Evolutionary conservation across 2,113 vertebrate genomes (phyloP), one percentile per base, ranked within the genome.

Genomic region (Ploceus nigricollis): DNA sequence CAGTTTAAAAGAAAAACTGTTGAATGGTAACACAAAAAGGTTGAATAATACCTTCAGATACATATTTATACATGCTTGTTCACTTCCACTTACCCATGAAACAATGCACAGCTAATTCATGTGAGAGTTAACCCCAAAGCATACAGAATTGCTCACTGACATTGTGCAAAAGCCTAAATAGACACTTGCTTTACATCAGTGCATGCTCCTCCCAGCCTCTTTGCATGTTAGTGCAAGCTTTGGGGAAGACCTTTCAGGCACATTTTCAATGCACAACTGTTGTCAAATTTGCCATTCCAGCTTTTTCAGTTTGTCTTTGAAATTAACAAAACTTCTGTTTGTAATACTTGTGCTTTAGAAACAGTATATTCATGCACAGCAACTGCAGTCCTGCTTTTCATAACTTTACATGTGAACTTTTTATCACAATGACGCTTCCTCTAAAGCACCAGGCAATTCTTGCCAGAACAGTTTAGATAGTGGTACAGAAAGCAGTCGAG

Each of bases 31-130:
- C 54, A 92, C 22, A 82, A 63, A 78, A 76, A 85, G 17, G n/a
- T 79, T 87, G 72, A 96, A 82, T 92, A 82, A 44, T 78, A 82
- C 91, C 90, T 93, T 94, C 82, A 94, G 75, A 77, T 85, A 91
- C 78, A 93, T 75, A 70, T 95, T 96, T 91, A 73, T 60, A 50
- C 63, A 51, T 54, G 44, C 37, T 91, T 77, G 81, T 91, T 95
- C 70, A 80, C 66, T 69, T 90, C 58, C 87, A 88, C 54, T 95
- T 94, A 93, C 30, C 78, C 92, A 86, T 88, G 90, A 90, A 95
- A 93, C 54, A 96, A 87, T 47, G 78, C 78, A 76, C 40, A 91
- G 60, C 30, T 58, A 69, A 50, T 50, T 94, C 33, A 30, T 47
- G 27, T 69, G 77, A 87, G 76, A 35, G 20, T 33, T 54, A 87